Percentiles rank a stretch among this genome's conserved stretches.
These are phyloP conservation scores for Polylopha cassiicola DNA, from an alignment of 2,888 invertebrate genomes.

Conservation along the genomic window DNA sequence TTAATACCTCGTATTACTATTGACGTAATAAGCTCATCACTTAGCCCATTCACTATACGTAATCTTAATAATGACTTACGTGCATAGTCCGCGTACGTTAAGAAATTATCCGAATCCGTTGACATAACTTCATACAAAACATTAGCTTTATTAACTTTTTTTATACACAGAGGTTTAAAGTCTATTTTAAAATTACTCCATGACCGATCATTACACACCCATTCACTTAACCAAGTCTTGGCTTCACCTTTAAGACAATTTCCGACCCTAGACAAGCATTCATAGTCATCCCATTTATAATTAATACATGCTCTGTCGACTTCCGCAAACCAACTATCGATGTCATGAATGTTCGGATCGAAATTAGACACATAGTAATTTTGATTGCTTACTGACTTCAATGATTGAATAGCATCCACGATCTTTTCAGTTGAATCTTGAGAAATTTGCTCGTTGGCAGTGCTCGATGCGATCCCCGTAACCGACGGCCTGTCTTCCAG, in stretches of 20 bases:
- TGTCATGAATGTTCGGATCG: slow-evolving; percentile 27
- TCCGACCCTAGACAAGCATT: slow-evolving; percentile 25
- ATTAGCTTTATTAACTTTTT: slow-evolving; percentile 24
- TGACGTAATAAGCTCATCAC: slow-evolving; percentile 5
- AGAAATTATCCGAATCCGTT: slow-evolving; percentile 26
- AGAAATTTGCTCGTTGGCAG: too few species aligned
- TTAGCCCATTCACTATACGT: slow-evolving; percentile 6
- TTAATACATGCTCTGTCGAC: slow-evolving; percentile 26
- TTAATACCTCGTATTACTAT: slow-evolving; percentile 11
- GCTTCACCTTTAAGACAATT: slow-evolving; percentile 26
- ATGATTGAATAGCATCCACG: too few species aligned
- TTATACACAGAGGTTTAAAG: slow-evolving; percentile 28
- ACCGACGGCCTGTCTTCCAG: too few species aligned
- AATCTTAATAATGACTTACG: slow-evolving; percentile 28
- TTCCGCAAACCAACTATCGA: slow-evolving; percentile 29
- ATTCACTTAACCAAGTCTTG: slow-evolving; percentile 28
- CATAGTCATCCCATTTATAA: slow-evolving; percentile 26
- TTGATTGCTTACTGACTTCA: too few species aligned
- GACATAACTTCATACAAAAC: slow-evolving; percentile 28
- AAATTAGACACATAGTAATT: slow-evolving; percentile 24
- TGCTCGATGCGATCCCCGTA: too few species aligned
- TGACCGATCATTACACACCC: slow-evolving; percentile 26
- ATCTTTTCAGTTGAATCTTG: too few species aligned
- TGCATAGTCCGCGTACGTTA: slow-evolving; percentile 33
- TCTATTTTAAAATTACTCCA: slow-evolving; percentile 30